Base-by-base conservation (phyloP, 2,888 invertebrate genomes). In the Pseudolycoriella hygida region DNA sequence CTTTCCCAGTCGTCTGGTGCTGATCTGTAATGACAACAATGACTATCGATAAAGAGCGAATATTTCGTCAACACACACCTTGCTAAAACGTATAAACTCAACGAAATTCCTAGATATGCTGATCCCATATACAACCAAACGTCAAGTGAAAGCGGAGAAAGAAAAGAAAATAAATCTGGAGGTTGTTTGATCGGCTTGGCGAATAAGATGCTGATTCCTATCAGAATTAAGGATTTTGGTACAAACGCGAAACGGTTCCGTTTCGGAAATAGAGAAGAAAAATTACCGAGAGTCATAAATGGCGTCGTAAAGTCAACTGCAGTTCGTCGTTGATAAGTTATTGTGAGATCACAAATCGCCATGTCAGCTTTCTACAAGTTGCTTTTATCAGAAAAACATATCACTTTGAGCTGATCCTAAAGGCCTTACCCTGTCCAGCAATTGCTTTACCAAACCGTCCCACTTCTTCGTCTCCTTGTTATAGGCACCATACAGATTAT, bases 251-350 rank as follows among this genome's bases (percentile, higher is more conserved):
- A 34, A 4, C 4, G 5, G 11, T 8, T 12, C 11, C 4, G 5
- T 34, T 34, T 14, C 3, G 3, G 5, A 34, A 34, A 34, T 40
- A 4, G 8, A 3, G 12, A 44, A 44, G 15, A 11, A 14, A 40
- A 6, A 60, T 66, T 60, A 69, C 88, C 90, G 49, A 97, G 68
- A 53, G 89, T 93, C 89, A 98, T 94, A 66, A 96, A 98, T 1
- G 97, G 97, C 67, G 90, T 90, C 1, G 92, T 89, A 62, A 94
- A 94, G 63, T 93, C 93, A 15, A 90, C 89, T 32, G 77, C 80
- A 51, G 78, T 77, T 53, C 93, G 78, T 45, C 97, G 72, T 46
- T 85, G 80, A 60, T 86, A 89, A 8, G 90, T 98, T 49, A 97
- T 94, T 2, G 97, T 96, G 53, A 98, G 68, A 59, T 97, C 94